A percentile compares a stretch with the other conserved stretches of the same genome.
phyloP scores from a whole-genome alignment of 2,113 vertebrate genomes.

The Monopterus albus region DNA sequence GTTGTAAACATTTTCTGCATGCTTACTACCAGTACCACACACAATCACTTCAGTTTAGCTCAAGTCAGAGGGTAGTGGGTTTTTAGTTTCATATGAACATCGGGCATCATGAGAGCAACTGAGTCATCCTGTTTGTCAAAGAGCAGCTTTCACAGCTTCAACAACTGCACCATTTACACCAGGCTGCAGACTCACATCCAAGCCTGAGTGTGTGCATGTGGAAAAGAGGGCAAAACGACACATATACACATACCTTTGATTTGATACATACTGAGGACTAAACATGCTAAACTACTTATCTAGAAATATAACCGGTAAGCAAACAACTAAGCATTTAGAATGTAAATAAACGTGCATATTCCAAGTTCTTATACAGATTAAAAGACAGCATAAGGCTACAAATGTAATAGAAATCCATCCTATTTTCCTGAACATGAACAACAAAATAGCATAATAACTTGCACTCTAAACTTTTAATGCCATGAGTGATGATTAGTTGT shows the following conservation, averaged over 20 bases:
- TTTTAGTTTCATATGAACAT: slow-evolving; percentile 39
- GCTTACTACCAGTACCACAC: neutral
- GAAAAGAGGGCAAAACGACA: slow-evolving; percentile 15
- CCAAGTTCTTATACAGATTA: neutral
- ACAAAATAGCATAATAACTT: no score
- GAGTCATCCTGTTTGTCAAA: slow-evolving; percentile 68
- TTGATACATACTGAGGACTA: neutral
- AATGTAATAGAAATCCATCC: no score
- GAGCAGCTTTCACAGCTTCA: slow-evolving; percentile 65
- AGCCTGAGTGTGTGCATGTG: neutral
- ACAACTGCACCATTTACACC: slow-evolving; percentile 68
- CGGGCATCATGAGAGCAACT: slow-evolving; percentile 44
- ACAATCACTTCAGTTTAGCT: slow-evolving; percentile 18
- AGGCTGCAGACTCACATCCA: slow-evolving; percentile 14
- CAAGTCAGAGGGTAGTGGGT: slow-evolving; percentile 15
- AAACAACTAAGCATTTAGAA: neutral
- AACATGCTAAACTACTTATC: neutral
- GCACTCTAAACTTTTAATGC: neutral
- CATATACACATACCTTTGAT: slow-evolving; percentile 19
- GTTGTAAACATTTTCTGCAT: neutral
- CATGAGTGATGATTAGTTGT: neutral
- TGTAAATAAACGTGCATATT: neutral
- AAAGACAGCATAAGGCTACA: no score
- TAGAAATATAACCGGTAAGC: neutral
- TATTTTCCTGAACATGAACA: no score